phyloP scores from a whole-genome alignment of 2,888 invertebrate genomes.

The Ochropleura leucogaster region DNA sequence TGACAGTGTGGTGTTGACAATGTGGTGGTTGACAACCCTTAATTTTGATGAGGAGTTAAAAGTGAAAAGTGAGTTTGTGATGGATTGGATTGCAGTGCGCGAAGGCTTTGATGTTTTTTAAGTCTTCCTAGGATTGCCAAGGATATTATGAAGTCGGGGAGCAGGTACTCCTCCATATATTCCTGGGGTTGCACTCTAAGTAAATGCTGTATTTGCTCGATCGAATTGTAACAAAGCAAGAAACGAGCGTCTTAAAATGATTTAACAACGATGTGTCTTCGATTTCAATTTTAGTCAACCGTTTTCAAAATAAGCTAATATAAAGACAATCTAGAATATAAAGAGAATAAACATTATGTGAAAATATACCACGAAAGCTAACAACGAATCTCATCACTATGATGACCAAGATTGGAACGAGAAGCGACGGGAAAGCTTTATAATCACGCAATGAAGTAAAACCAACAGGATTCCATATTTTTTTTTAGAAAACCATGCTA shows the following conservation, averaged over 20 bases:
- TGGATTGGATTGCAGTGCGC: slow-evolving; percentile 44
- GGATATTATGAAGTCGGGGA: not conserved
- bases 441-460: not conserved
- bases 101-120: not conserved
- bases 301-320: not conserved
- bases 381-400: not conserved
- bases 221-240: not conserved
- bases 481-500: not conserved
- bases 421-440: not conserved
- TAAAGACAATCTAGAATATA: not conserved
- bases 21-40: not conserved
- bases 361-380: not conserved
- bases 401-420: no score
- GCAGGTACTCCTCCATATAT: not conserved
- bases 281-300: no score
- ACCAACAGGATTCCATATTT: not conserved
- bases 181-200: not conserved
- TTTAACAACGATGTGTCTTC: not conserved
- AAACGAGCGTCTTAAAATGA: not conserved
- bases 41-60: not conserved
- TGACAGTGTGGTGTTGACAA: not conserved
- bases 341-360: not conserved
- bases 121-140: not conserved
- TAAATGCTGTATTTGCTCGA: not conserved
- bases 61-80: not conserved